Base-by-base conservation (phyloP, 2,888 invertebrate species). In the Antitype chi region DNA sequence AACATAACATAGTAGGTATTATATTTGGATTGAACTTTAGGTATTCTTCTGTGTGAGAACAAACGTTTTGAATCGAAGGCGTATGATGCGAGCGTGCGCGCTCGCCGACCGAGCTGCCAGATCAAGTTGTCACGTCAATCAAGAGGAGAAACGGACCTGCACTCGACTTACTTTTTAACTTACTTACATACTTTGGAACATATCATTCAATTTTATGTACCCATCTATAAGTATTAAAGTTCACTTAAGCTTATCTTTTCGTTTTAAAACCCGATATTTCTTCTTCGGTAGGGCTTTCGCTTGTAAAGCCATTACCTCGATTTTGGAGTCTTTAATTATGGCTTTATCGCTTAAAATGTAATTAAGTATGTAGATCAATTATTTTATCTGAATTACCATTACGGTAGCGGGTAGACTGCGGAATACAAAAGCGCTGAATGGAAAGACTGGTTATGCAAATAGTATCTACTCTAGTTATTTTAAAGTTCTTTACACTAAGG, bases 71-170 rank as follows among this genome's bases (percentile, higher is more conserved):
- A 55, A 47, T 78, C 59, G 52, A 70, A 59, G 67, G 32, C 43
- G 70, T 52, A 57, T 74, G 73, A 77, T 7, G 43, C 20, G 69
- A 60, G 25, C 62, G 74, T 43, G 72, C 71, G 63, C 70, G 62
- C 32, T 49, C 75, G 70, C 70, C 72, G 47, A 53, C 60, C 70
- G 59, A 53, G 43, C 79, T 73, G 76, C 73, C 87, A 82, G 92
- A 93, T 91, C 93, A 89, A 90, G 89, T 92, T 92, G 92, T 93
- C 93, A 92, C 89, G 94, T 94, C 94, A 93, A 93, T 94, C 94
- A 92, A 80, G 80, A 83, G 85, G 92, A 93, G 94, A 94, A 94
- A 94, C 89, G 90, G 85, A 90, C 89, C 87, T 87, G 87, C 89
- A 90, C 88, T 90, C 87, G 85, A 89, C 89, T 91, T 87, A 89